phyloP scores from a whole-genome alignment of 2,113 vertebrate species.

The Hiodon tergisus region DNA sequence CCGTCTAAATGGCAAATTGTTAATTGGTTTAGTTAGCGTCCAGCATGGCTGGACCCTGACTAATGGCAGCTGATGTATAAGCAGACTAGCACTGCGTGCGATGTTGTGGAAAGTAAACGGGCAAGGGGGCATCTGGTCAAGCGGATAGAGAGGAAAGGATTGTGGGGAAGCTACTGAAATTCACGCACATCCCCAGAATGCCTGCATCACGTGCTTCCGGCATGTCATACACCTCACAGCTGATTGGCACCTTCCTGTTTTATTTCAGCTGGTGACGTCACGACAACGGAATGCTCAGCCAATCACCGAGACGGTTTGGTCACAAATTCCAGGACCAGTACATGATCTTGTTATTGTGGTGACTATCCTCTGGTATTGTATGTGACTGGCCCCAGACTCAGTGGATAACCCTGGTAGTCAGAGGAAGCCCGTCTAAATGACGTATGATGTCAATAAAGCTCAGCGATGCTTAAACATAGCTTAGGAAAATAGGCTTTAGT shows the following conservation, averaged over 20 bases:
- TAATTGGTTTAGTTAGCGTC: too few relatives aligned
- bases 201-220: not conserved
- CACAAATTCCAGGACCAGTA: not conserved
- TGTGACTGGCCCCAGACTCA: not conserved
- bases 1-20: too few relatives aligned
- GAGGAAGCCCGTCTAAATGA: not conserved
- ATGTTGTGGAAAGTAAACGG: too few relatives aligned
- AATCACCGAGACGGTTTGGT: not conserved
- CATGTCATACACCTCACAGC: not conserved
- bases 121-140: too few relatives aligned
- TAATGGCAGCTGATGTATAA: too few relatives aligned
- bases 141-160: too few relatives aligned
- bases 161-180: not conserved
- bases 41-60: too few relatives aligned
- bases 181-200: not conserved
- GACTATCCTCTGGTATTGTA: not conserved
- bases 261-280: not conserved
- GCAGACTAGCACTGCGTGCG: too few relatives aligned
- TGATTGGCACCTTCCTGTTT: not conserved
- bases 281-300: not conserved
- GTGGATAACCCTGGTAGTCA: not conserved
- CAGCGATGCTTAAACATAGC: not conserved
- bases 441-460: constrained; percentile 7
- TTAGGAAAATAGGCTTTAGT: not conserved
- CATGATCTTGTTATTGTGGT: not conserved